These are phyloP conservation scores for Watsonalla binaria DNA, from an alignment of 2,888 invertebrate species.

Conservation along the genomic window DNA sequence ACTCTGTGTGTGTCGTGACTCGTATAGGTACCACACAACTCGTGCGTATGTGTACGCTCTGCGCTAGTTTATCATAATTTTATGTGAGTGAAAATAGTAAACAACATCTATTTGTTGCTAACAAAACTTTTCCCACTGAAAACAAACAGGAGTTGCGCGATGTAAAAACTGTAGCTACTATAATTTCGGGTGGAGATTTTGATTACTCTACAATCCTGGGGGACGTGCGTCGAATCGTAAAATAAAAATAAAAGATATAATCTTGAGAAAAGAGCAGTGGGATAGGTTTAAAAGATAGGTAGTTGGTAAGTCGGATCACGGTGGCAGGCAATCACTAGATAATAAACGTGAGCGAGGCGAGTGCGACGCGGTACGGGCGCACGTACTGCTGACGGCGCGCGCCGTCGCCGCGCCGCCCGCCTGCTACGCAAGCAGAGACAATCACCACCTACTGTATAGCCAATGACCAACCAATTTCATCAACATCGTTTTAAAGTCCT, in stretches of 20 bases:
- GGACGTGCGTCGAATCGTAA: constrained; percentile 37
- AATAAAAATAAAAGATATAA: constrained; percentile 58
- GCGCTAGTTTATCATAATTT: constrained; percentile 36
- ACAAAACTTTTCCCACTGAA: constrained; percentile 15
- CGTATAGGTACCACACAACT: constrained; percentile 17
- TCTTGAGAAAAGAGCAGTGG: constrained; percentile 47
- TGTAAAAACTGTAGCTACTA: constrained; percentile 11
- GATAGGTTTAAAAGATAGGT: constrained; percentile 54
- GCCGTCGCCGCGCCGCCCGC: constrained; percentile 33
- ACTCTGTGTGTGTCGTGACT: constrained; percentile 34
- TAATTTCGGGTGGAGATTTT: constrained; percentile 7
- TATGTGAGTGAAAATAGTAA: constrained; percentile 28
- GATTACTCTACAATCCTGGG: constrained; percentile 13
- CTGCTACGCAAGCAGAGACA: constrained; percentile 41
- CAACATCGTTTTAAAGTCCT: constrained; percentile 5
- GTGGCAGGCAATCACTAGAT: constrained; percentile 73
- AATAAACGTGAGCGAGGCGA: constrained; percentile 68
- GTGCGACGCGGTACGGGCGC: constrained; percentile 49
- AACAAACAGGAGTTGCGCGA: constrained; percentile 7
- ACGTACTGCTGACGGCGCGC: constrained; percentile 55
- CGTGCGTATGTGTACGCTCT: constrained; percentile 21
- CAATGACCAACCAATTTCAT: constrained; percentile 18
- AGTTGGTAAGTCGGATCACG: constrained; percentile 72
- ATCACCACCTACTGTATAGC: constrained; percentile 32
- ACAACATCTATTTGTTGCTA: constrained; percentile 16